Evolutionary conservation across 2,888 invertebrate genomes (phyloP).

Genomic region (Schizotus pectinicornis): DNA sequence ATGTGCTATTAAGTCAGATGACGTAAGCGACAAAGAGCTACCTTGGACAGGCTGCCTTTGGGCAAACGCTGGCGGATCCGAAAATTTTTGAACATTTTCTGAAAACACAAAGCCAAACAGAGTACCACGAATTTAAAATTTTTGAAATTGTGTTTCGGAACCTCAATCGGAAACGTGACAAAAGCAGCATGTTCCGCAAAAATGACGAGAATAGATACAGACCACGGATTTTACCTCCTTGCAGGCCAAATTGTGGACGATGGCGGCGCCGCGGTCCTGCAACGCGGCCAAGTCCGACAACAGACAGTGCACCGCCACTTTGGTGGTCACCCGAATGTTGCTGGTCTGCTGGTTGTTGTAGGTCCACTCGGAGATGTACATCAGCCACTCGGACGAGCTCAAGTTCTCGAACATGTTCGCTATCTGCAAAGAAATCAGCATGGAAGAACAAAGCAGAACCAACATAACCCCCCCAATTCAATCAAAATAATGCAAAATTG

Average conservation of each 20-base stretch:
- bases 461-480: too few species aligned
- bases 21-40: conserved; percentile 50
- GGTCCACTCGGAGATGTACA: conserved; percentile 94
- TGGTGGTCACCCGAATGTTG: conserved; percentile 89
- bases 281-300: conserved; percentile 74
- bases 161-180: background rate
- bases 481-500: too few species aligned
- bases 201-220: conserved; percentile 66
- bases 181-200: conserved; percentile 5
- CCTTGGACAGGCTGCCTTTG: conserved; percentile 69
- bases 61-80: conserved; percentile 68
- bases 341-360: conserved; percentile 77
- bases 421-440: conserved; percentile 63
- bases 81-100: conserved; percentile 72
- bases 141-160: background rate
- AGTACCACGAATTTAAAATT: conserved; percentile 44
- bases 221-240: conserved; percentile 98
- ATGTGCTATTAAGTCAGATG: background rate
- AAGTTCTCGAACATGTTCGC: conserved; percentile 90
- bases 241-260: conserved; percentile 89
- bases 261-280: conserved; percentile 83
- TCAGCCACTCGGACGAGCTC: conserved; percentile 89
- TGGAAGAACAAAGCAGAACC: conserved; percentile 9
- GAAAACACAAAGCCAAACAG: conserved; percentile 61
- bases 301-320: conserved; percentile 86